Evolutionary conservation across 1,140 invertebrate species (phyloP).

Genomic region (Tetranychus urticae): DNA sequence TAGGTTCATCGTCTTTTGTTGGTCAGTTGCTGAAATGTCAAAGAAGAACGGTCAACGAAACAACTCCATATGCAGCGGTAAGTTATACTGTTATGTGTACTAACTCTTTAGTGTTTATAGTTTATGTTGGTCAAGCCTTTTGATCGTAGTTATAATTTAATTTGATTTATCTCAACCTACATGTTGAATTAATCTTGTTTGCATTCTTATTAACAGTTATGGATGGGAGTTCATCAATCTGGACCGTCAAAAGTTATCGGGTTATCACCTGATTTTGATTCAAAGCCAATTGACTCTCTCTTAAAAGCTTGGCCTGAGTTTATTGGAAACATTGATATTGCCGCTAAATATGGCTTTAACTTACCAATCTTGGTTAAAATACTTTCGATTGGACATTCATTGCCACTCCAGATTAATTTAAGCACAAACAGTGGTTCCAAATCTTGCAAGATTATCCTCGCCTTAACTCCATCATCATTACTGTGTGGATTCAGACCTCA

Average conservation of each 20-base stretch:
- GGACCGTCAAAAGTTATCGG: constrained; percentile 39
- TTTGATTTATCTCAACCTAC: too few relatives aligned
- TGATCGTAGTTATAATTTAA: too few relatives aligned
- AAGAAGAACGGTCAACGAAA: constrained; percentile 43
- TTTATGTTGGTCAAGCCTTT: too few relatives aligned
- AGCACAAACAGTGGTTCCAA: constrained; percentile 60
- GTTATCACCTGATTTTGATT: constrained; percentile 8
- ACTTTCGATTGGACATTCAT: constrained; percentile 63
- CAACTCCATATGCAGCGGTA: constrained; percentile 35
- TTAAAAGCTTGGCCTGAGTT: constrained; percentile 38
- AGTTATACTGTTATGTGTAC: too few relatives aligned
- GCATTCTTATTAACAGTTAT: constrained; percentile 30
- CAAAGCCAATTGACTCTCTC: constrained; percentile 35
- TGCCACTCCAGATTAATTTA: constrained; percentile 95
- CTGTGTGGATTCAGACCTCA: constrained; percentile 77
- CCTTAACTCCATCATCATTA: constrained; percentile 73
- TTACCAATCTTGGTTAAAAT: constrained; percentile 91
- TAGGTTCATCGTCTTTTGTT: constrained; percentile 49
- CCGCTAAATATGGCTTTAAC: constrained; percentile 36
- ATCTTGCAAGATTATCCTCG: constrained; percentile 85
- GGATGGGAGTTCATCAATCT: constrained; percentile 92
- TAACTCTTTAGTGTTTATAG: too few relatives aligned
- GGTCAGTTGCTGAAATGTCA: constrained; percentile 34
- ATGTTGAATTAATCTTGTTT: too few relatives aligned
- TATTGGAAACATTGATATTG: constrained; percentile 36